Evolutionary conservation across 1,140 invertebrate species (phyloP).

Genomic region (Calliphora vicina): DNA sequence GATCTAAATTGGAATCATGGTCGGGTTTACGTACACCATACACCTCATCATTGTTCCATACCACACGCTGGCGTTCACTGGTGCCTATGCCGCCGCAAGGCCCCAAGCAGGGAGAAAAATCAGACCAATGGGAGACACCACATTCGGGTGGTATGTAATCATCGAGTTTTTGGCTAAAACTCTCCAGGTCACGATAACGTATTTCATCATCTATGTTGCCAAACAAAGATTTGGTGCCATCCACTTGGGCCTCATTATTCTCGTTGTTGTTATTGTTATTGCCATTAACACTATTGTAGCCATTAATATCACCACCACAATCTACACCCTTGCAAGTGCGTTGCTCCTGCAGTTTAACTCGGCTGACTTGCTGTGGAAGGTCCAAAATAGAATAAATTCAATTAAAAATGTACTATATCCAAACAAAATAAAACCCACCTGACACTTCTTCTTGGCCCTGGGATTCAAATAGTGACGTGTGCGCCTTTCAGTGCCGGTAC

Average conservation of each 20-base stretch:
- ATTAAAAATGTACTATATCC: too few species aligned
- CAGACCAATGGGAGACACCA: slow-evolving; percentile 75
- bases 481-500: slow-evolving; percentile 49
- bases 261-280: slow-evolving; percentile 8
- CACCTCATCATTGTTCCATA: slow-evolving; percentile 60
- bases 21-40: slow-evolving; percentile 50
- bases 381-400: too few species aligned
- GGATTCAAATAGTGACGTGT: slow-evolving; percentile 53
- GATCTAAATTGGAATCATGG: slow-evolving; percentile 55
- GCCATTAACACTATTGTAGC: background rate
- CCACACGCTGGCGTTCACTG: slow-evolving; percentile 52
- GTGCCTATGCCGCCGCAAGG: slow-evolving; percentile 66
- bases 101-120: slow-evolving; percentile 77
- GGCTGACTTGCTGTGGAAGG: slow-evolving; percentile 47
- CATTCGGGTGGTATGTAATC: slow-evolving; percentile 67
- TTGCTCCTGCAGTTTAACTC: slow-evolving; percentile 49
- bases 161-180: slow-evolving; percentile 55
- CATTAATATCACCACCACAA: slow-evolving; percentile 54
- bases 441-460: slow-evolving; percentile 58
- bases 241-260: slow-evolving; percentile 1
- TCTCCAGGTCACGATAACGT: slow-evolving; percentile 56
- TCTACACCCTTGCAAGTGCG: slow-evolving; percentile 49
- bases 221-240: slow-evolving; percentile 30
- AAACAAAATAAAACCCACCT: too few species aligned
- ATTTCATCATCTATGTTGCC: slow-evolving; percentile 40